Percentiles rank a stretch among this genome's conserved stretches.
phyloP scores from a whole-genome alignment of 2,797 vertebrate species.

The Amniataba percoides region DNA sequence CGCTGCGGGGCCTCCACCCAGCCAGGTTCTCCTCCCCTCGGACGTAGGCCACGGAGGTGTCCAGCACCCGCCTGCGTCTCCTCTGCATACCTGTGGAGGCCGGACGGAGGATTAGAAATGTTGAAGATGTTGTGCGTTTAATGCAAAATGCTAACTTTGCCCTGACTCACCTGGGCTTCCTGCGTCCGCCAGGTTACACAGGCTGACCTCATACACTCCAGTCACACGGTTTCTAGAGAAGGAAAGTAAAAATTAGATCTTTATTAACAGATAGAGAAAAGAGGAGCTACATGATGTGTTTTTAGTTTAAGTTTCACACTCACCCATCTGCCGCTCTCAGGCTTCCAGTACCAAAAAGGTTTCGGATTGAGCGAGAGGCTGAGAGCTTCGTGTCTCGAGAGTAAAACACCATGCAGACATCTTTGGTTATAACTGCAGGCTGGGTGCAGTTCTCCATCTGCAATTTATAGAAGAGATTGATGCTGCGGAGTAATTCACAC shows the following conservation, averaged over 20 bases:
- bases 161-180: slow-evolving; percentile 92
- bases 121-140: not conserved
- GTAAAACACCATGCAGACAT: slow-evolving; percentile 99
- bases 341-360: slow-evolving; percentile 94
- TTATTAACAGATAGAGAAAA: not conserved
- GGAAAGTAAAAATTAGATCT: not conserved
- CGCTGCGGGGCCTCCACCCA: slow-evolving; percentile 95
- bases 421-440: slow-evolving; percentile 96
- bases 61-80: slow-evolving; percentile 93
- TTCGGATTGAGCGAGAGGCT: slow-evolving; percentile 94
- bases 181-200: slow-evolving; percentile 91
- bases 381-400: slow-evolving; percentile 95
- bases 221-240: slow-evolving; percentile 93
- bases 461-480: slow-evolving; percentile 32
- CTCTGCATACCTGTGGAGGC: slow-evolving; percentile 93
- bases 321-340: slow-evolving; percentile 93
- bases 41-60: slow-evolving; percentile 96
- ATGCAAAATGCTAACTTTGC: not conserved
- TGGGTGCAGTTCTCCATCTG: slow-evolving; percentile 98
- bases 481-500: slow-evolving; percentile 31
- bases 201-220: slow-evolving; percentile 95
- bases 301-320: slow-evolving; percentile 16
- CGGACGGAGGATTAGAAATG: slow-evolving; percentile 22
- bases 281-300: not conserved
- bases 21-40: slow-evolving; percentile 97